Percentiles rank a stretch among this genome's conserved stretches.
Conservation (phyloP, 2,113 vertebrate species). For the Recurvirostra avosetta region DNA sequence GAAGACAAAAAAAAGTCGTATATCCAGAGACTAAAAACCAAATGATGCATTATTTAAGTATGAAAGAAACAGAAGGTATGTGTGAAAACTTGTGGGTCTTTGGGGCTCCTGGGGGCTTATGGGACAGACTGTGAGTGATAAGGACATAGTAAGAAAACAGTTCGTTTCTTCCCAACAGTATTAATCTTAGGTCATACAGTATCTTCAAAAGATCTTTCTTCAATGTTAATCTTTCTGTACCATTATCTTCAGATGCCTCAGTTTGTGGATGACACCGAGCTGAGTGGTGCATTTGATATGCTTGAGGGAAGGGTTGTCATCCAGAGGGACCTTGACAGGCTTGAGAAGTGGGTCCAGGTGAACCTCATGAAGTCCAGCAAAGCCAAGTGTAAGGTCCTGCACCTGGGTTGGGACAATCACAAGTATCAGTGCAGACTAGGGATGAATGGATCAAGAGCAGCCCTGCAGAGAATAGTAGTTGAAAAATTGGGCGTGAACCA, state of each 20-base stretch:
- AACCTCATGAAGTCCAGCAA: neutral
- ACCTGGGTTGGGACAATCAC: neutral
- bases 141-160: neutral
- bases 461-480: neutral
- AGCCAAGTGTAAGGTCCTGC: neutral
- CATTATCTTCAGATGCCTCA: neutral
- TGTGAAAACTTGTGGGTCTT: neutral
- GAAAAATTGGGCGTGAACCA: neutral
- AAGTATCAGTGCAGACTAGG: neutral
- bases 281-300: neutral
- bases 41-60: neutral
- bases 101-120: neutral
- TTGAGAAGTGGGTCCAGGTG: neutral
- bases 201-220: neutral
- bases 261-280: neutral
- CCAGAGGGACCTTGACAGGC: neutral
- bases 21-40: neutral
- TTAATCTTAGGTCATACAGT: neutral
- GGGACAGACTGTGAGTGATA: neutral
- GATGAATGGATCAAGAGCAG: neutral
- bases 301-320: neutral
- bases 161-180: neutral
- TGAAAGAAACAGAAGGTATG: neutral
- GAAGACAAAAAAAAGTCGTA: neutral
- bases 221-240: neutral